Conservation (phyloP, 2,797 vertebrate genomes). For the Cyclopterus lumpus region DNA sequence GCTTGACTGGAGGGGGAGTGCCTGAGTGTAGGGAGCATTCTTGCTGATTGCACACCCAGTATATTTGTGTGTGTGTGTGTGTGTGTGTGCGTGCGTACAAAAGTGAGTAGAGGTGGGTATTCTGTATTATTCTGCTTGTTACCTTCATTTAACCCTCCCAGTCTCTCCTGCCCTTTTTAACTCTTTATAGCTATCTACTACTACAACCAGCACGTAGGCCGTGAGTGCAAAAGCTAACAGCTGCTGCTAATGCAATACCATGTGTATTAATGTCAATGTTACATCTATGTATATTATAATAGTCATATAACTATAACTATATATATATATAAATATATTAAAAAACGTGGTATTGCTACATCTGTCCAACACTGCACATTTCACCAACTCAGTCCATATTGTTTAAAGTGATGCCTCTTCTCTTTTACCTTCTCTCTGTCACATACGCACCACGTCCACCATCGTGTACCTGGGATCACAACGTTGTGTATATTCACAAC, state of each 20-base stretch:
- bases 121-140: conserved; percentile 33
- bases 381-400: conserved; percentile 24
- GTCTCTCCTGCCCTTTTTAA: conserved; percentile 36
- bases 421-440: not conserved
- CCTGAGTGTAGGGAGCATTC: conserved; percentile 59
- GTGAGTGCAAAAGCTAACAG: not conserved
- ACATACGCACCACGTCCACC: not conserved
- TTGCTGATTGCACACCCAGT: conserved; percentile 67
- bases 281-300: not conserved
- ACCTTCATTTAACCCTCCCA: conserved; percentile 51
- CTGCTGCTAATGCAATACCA: not conserved
- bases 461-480: not conserved
- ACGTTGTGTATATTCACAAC: too few relatives aligned
- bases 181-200: conserved; percentile 15
- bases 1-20: conserved; percentile 74
- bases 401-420: conserved; percentile 25
- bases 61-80: conserved; percentile 32
- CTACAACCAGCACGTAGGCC: not conserved
- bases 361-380: conserved; percentile 21
- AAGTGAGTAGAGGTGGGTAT: not conserved
- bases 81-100: conserved; percentile 18
- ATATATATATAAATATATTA: too few relatives aligned
- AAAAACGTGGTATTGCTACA: too few relatives aligned
- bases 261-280: not conserved
- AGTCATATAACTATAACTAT: not conserved